phyloP scores from a whole-genome alignment of 2,888 invertebrate genomes.

The Norana najaformis region DNA sequence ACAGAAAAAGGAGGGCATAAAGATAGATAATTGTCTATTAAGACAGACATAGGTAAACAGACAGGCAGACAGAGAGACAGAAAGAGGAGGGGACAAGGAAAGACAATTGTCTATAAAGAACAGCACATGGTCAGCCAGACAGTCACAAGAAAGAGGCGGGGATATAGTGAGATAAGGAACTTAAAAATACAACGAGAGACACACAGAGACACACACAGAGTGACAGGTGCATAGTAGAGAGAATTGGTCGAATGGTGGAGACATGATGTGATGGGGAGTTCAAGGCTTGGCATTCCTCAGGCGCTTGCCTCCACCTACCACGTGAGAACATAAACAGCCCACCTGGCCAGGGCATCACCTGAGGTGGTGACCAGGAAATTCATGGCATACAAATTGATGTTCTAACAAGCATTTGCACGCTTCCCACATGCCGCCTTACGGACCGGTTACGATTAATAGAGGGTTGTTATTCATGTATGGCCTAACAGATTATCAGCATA shows the following conservation, averaged over 20 bases:
- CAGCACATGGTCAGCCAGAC: neutral
- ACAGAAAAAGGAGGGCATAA: no score
- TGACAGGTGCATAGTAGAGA: neutral
- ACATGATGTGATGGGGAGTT: neutral
- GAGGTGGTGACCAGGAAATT: neutral
- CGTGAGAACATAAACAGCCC: neutral
- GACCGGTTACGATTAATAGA: no score
- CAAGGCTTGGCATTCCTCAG: neutral
- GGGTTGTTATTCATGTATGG: neutral
- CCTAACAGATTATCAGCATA: neutral
- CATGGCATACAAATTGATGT: neutral
- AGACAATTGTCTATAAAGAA: no score
- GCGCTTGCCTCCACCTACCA: no score
- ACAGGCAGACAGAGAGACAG: neutral
- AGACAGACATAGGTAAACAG: neutral
- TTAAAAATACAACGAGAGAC: neutral
- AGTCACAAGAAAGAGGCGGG: neutral
- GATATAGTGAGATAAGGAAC: neutral
- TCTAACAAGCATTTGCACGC: neutral
- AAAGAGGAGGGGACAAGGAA: neutral
- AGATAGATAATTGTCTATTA: neutral
- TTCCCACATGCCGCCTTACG: neutral
- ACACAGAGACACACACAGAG: neutral
- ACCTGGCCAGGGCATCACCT: neutral
- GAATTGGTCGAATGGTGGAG: neutral